Evolutionary conservation across 1,140 invertebrate species (phyloP), one percentile per base, ranked within the genome.

Genomic region (Spodoptera frugiperda): DNA sequence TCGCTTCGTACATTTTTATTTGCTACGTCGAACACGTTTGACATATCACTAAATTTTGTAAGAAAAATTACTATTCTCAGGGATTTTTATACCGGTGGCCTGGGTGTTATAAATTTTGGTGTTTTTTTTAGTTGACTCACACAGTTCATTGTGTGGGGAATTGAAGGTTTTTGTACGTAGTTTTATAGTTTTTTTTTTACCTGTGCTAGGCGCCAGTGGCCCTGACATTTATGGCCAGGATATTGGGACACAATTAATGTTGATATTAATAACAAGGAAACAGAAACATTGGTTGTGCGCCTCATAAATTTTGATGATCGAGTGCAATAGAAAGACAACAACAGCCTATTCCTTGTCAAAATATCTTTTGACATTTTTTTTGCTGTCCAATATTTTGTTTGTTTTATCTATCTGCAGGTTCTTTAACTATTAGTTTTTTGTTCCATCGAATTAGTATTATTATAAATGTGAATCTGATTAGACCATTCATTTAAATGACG

Each of bases 1-100:
- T 78, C 78, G 78, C 65, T 78, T 89, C 86, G 84, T 92, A 93
- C 89, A 91, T 93, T 93, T 94, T 93, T 94, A 92, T 94, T 92
- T 93, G 90, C 81, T 80, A 87, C 91, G 87, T 91, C 89, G 85
- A 91, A 91, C 90, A 88, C 86, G 90, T 92, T 93, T 93, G 92
- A 94, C 92, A 92, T 91, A 91, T 93, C 91, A 93, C 90, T 93
- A 93, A 93, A 93, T 93, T 93, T 91, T 89, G 86, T 89, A 91
- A 93, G 90, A 93, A 91, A 93, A 90, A 91, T 94, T 88, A 91
- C 90, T 86, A 87, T 92, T 91, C 90, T 81, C 83, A 84, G 86
- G 86, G 84, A 88, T 87, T 88, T 89, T 88, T 92, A 89, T 91
- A 89, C 89, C 87, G 85, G 91, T 91, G 89, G 89, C 86, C 85